Percentiles rank a stretch among this genome's conserved stretches.
These are phyloP conservation scores for Sitobion miscanthi DNA, from an alignment of 1,140 invertebrate species.

Conservation along the genomic window DNA sequence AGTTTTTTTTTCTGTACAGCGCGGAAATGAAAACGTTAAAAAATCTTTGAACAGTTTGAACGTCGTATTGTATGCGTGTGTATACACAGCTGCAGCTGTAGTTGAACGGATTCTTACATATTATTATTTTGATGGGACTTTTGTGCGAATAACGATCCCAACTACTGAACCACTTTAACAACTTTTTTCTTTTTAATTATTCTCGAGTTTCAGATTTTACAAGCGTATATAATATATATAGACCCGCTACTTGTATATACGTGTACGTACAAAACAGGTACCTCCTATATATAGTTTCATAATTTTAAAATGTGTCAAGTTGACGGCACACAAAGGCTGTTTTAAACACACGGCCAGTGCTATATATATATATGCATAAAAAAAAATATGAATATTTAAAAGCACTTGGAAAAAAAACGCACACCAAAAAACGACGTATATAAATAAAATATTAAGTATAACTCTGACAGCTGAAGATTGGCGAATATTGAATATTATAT, in stretches of 20 bases:
- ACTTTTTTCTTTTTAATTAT: conserved; percentile 9
- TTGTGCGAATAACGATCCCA: neutral
- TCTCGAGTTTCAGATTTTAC: neutral
- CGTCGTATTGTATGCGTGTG: no score
- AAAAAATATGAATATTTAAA: neutral
- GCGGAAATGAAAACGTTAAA: neutral
- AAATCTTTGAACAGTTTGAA: neutral
- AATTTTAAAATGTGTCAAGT: conserved; percentile 16
- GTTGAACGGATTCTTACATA: neutral
- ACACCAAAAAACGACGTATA: neutral
- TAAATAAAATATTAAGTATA: neutral
- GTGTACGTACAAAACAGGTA: no score
- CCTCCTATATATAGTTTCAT: neutral
- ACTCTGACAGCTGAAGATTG: neutral
- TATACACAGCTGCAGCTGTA: neutral
- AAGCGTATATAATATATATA: neutral
- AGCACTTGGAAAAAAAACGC: neutral
- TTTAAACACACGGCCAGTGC: neutral
- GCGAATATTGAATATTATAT: neutral
- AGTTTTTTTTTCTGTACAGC: neutral
- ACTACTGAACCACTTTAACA: neutral
- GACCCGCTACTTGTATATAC: neutral
- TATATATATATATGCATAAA: neutral
- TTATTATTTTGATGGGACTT: neutral
- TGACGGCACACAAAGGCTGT: neutral